A percentile compares a stretch with the other conserved stretches of the same genome.
phyloP scores from a whole-genome alignment of 2,113 vertebrate species.

The Toxotes chatareus region DNA sequence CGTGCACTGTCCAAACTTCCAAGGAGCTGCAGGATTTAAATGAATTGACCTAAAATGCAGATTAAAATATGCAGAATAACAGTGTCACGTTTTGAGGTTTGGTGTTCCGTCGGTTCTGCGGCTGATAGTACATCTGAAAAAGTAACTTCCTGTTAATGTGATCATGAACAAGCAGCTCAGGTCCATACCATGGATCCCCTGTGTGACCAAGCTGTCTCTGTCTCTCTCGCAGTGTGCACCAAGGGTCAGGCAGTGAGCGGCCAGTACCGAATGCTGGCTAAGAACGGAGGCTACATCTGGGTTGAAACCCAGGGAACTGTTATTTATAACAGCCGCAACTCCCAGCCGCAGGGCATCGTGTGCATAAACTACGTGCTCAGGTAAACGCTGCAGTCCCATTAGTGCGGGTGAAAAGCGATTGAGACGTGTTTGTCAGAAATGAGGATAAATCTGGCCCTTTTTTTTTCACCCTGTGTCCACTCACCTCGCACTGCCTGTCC shows the following conservation, averaged over 20 bases:
- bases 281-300: conserved; percentile 97
- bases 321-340: conserved; percentile 97
- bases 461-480: too few species aligned
- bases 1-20: too few species aligned
- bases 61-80: too few species aligned
- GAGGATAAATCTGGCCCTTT: background rate
- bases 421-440: background rate
- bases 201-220: background rate
- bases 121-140: background rate
- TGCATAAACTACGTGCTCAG: conserved; percentile 98
- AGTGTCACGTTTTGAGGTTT: too few species aligned
- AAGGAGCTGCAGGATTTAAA: too few species aligned
- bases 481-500: background rate
- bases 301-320: conserved; percentile 96
- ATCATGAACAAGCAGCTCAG: background rate
- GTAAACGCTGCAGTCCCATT: conserved; percentile 75
- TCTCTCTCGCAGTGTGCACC: conserved; percentile 88
- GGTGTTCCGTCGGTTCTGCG: too few species aligned
- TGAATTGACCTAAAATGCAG: too few species aligned
- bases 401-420: too few species aligned
- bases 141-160: background rate
- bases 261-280: conserved; percentile 97
- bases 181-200: background rate
- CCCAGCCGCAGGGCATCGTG: conserved; percentile 97
- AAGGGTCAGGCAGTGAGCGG: conserved; percentile 95